Conservation (phyloP, 37 sponge, comb jelly and placozoan genomes). For the Halichondria panicea region DNA sequence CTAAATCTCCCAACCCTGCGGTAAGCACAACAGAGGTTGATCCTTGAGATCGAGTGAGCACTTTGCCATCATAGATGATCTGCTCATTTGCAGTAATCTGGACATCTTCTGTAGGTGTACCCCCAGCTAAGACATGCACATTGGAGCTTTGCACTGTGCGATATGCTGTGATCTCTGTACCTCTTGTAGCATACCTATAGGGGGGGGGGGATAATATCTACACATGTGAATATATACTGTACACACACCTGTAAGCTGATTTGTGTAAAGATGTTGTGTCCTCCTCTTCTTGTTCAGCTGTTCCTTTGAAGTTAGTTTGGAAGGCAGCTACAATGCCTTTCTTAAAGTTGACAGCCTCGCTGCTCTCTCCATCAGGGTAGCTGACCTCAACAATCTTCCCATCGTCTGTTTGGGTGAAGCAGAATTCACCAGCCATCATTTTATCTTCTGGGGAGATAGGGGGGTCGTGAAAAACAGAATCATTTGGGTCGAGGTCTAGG, state of each 20-base stretch:
- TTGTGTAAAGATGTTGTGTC: conserved; percentile 34
- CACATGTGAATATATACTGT: not conserved
- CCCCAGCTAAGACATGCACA: conserved; percentile 3
- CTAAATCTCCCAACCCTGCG: not conserved
- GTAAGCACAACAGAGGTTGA: not conserved
- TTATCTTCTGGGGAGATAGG: conserved; percentile 4
- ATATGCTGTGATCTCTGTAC: not conserved
- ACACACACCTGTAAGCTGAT: conserved; percentile 32
- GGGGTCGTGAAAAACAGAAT: not conserved
- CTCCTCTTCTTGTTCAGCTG: conserved; percentile 24
- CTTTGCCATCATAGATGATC: not conserved
- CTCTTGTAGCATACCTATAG: not conserved
- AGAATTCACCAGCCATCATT: conserved; percentile 6
- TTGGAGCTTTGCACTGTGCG: not conserved
- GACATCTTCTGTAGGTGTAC: conserved; percentile 2
- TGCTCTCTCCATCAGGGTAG: conserved; percentile 17
- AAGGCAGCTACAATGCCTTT: conserved; percentile 56
- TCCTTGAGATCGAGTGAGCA: not conserved
- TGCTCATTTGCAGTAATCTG: not conserved
- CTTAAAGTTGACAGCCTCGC: conserved; percentile 47
- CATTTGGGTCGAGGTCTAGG: not conserved
- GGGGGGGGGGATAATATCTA: no score
- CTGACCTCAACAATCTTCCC: conserved; percentile 37
- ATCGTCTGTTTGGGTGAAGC: conserved; percentile 40
- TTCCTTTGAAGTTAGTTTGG: conserved; percentile 50